Percentiles rank a stretch among this genome's conserved stretches.
phyloP scores from a whole-genome alignment of 2,797 vertebrate species.

The Balearica regulorum region DNA sequence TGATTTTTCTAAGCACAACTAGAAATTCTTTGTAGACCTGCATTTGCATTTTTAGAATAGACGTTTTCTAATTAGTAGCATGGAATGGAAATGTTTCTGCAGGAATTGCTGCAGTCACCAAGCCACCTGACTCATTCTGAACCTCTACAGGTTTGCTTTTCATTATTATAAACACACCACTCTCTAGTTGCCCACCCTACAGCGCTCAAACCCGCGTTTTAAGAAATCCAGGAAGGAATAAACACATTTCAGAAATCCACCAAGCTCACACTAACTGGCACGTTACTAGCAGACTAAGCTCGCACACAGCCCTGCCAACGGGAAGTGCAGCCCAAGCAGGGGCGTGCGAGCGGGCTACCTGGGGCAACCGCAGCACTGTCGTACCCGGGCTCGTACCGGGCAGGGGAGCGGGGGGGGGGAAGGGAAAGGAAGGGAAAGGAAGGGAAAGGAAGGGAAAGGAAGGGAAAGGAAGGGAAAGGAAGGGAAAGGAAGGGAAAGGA shows the following conservation, averaged over 20 bases:
- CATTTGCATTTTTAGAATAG: not conserved
- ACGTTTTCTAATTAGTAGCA: not conserved
- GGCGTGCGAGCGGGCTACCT: not conserved
- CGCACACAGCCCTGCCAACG: fast-evolving
- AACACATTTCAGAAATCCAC: not conserved
- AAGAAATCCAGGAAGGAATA: not conserved
- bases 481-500: no score
- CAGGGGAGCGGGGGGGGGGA: no score
- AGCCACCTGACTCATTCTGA: not conserved
- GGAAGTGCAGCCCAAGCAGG: not conserved
- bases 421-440: no score
- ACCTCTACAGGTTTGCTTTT: not conserved
- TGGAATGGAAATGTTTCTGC: not conserved
- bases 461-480: no score
- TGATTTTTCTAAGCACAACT: not conserved
- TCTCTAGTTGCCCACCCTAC: not conserved
- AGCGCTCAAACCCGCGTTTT: not conserved
- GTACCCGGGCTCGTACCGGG: fast-evolving
- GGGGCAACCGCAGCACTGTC: not conserved
- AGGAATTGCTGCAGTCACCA: not conserved
- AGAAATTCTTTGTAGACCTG: not conserved
- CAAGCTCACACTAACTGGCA: fast-evolving
- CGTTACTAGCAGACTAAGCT: fast-evolving
- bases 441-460: no score
- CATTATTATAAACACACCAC: no score